phyloP scores from a whole-genome alignment of 2,888 invertebrate species.

The Drosophila diplacantha region DNA sequence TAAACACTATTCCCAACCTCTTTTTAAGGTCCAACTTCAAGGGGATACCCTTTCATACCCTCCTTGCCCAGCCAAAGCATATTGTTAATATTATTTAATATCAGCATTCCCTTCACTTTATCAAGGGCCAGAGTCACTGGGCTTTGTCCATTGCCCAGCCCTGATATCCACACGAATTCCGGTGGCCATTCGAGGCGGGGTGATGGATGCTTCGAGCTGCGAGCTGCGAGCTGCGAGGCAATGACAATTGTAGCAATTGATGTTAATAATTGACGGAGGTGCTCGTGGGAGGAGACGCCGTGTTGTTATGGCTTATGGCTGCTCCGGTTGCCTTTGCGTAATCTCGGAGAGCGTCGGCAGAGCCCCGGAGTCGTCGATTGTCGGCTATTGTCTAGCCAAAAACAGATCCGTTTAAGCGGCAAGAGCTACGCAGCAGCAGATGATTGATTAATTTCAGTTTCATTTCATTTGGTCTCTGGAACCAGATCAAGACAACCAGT shows the following conservation, averaged over 20 bases:
- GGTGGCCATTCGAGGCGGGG: conserved; percentile 20
- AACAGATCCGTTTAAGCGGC: conserved; percentile 69
- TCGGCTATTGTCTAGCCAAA: conserved; percentile 54
- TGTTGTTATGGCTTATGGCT: conserved; percentile 30
- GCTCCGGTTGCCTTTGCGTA: conserved; percentile 66
- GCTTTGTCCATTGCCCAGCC: conserved; percentile 15
- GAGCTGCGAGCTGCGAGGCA: conserved; percentile 38
- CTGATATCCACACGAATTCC: conserved; percentile 15
- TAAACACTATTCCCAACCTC: conserved; percentile 1
- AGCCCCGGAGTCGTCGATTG: conserved; percentile 2
- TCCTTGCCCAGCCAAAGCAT: neutral
- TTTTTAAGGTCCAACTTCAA: neutral
- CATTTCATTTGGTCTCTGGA: conserved; percentile 55
- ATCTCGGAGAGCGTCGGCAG: conserved; percentile 49
- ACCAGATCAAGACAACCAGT: conserved; percentile 37
- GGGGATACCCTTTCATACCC: neutral
- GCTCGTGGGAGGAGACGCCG: conserved; percentile 59
- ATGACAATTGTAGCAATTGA: conserved; percentile 76
- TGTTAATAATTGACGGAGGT: conserved; percentile 74
- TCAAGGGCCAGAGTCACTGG: neutral
- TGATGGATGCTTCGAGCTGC: conserved; percentile 41
- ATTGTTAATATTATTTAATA: neutral
- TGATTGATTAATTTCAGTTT: conserved; percentile 77
- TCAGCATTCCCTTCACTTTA: conserved; percentile 8
- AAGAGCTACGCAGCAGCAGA: conserved; percentile 40